Conservation (phyloP, 2,888 invertebrate genomes). For the Tyria jacobaeae region DNA sequence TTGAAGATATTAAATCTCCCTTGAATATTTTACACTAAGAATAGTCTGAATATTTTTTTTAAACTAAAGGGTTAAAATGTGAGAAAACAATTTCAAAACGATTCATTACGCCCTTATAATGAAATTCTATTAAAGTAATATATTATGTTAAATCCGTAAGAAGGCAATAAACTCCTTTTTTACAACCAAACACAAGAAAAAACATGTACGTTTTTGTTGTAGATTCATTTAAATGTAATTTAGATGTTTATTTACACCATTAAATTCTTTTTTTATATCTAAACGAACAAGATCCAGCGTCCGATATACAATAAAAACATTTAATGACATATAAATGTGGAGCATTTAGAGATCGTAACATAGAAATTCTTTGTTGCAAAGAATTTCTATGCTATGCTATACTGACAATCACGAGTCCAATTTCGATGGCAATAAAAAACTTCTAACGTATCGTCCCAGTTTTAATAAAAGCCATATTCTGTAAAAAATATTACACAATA, state of each 20-base stretch:
- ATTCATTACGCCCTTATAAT: too few species aligned
- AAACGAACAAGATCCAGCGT: conserved; percentile 28
- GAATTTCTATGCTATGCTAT: conserved; percentile 45
- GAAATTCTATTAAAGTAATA: too few species aligned
- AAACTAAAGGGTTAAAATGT: too few species aligned
- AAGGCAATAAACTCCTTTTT: conserved; percentile 20
- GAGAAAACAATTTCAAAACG: too few species aligned
- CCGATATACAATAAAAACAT: conserved; percentile 39
- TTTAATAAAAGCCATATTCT: conserved; percentile 46
- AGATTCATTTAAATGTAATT: conserved; percentile 35
- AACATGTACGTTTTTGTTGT: conserved; percentile 26
- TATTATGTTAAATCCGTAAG: conserved; percentile 8
- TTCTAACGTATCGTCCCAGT: conserved; percentile 46
- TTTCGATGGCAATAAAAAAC: conserved; percentile 50
- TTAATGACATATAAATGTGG: conserved; percentile 47
- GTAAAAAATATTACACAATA: conserved; percentile 59
- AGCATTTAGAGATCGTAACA: conserved; percentile 45
- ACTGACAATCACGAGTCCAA: conserved; percentile 50
- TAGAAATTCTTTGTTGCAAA: conserved; percentile 46
- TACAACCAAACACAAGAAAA: conserved; percentile 20
- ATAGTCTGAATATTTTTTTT: too few species aligned
- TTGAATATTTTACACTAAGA: too few species aligned
- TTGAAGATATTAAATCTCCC: too few species aligned
- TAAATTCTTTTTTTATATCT: conserved; percentile 25
- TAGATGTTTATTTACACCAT: conserved; percentile 43